A percentile compares a stretch with the other conserved stretches of the same genome.
Evolutionary conservation across 2,888 invertebrate species (phyloP).

Genomic region (Papilio demoleus): DNA sequence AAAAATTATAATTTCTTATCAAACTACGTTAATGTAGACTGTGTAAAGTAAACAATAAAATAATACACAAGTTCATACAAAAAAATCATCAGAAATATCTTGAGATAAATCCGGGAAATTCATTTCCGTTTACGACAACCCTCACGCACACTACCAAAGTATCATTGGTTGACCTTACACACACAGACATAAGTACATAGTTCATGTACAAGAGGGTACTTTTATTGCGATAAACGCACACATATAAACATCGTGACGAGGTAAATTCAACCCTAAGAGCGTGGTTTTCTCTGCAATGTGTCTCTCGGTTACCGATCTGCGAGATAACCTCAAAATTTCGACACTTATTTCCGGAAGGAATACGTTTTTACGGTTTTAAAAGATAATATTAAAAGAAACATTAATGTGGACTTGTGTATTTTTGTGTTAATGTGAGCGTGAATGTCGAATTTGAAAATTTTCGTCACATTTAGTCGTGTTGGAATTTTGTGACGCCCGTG

Average conservation of each 20-base stretch:
- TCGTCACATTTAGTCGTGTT: conserved; percentile 47
- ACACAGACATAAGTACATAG: conserved; percentile 51
- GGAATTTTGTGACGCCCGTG: conserved; percentile 41
- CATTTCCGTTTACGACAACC: conserved; percentile 49
- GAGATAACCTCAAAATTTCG: conserved; percentile 78
- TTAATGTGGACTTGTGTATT: conserved; percentile 26
- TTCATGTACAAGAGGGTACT: conserved; percentile 42
- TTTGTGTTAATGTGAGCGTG: conserved; percentile 21
- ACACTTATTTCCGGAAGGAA: conserved; percentile 62
- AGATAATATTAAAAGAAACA: conserved; percentile 27
- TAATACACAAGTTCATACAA: neutral
- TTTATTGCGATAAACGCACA: conserved; percentile 53
- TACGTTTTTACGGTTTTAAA: conserved; percentile 52
- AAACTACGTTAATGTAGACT: too few species aligned
- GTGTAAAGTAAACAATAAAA: too few species aligned
- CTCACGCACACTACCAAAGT: conserved; percentile 59
- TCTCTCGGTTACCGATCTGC: conserved; percentile 75
- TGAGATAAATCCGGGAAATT: conserved; percentile 50
- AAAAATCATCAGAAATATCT: conserved; percentile 42
- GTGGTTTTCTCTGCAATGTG: conserved; percentile 63
- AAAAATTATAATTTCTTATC: too few species aligned
- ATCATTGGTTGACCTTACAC: conserved; percentile 45
- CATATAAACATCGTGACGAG: conserved; percentile 56
- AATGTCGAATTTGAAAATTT: conserved; percentile 47
- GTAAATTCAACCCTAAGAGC: conserved; percentile 67